These are phyloP conservation scores for Hydriomena furcata DNA, from an alignment of 2,888 invertebrate species.

Conservation along the genomic window DNA sequence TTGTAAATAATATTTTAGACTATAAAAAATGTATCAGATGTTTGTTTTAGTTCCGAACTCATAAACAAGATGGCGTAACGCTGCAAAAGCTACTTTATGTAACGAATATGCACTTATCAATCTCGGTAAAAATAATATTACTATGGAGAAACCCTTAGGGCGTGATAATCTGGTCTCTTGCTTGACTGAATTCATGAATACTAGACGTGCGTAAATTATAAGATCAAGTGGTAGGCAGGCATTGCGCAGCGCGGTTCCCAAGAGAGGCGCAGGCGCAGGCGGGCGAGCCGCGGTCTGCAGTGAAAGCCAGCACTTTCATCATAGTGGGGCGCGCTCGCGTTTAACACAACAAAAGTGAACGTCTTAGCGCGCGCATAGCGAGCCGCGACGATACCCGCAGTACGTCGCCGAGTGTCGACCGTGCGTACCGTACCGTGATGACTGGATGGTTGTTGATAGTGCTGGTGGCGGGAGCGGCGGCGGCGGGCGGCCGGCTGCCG, in stretches of 20 bases:
- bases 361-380: constrained; percentile 63
- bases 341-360: constrained; percentile 74
- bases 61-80: too few species aligned
- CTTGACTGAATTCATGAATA: too few species aligned
- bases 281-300: constrained; percentile 48
- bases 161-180: too few species aligned
- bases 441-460: constrained; percentile 72
- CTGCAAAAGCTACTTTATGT: too few species aligned
- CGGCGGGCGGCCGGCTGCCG: constrained; percentile 72
- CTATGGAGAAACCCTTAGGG: too few species aligned
- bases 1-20: too few species aligned
- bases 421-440: constrained; percentile 69
- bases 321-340: constrained; percentile 66
- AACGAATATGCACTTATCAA: too few species aligned
- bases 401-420: constrained; percentile 61
- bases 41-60: too few species aligned
- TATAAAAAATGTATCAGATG: too few species aligned
- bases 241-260: neutral
- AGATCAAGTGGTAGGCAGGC: neutral
- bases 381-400: constrained; percentile 60
- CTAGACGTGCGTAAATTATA: too few species aligned
- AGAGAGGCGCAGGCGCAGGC: neutral
- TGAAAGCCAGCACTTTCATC: constrained; percentile 80
- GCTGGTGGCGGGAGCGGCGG: constrained; percentile 66
- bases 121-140: too few species aligned